Conservation (phyloP, 2,797 vertebrate species). For the Podarcis siculus region DNA sequence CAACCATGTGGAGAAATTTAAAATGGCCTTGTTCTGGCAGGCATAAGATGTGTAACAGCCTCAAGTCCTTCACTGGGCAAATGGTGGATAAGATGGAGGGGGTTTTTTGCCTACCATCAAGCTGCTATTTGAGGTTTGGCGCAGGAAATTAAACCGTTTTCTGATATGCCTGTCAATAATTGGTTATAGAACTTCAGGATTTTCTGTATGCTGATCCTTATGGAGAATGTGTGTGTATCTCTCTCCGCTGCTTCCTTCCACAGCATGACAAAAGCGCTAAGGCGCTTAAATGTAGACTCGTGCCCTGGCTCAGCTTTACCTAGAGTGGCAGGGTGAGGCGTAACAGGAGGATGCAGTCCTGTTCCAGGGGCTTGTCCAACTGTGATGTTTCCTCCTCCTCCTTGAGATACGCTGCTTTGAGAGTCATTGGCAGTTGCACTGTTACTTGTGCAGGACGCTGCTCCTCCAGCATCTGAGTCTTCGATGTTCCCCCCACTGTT, state of each 20-base stretch:
- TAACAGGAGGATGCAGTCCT: slow-evolving; percentile 83
- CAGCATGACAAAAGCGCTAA: background rate
- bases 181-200: background rate
- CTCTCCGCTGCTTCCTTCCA: background rate
- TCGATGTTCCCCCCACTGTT: slow-evolving; percentile 99
- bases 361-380: slow-evolving; percentile 76
- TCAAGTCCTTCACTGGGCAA: background rate
- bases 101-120: background rate
- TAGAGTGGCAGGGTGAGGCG: slow-evolving; percentile 86
- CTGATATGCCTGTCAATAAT: background rate
- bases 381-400: slow-evolving; percentile 74
- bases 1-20: background rate
- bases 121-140: background rate
- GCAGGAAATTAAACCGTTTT: background rate
- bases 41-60: background rate
- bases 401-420: slow-evolving; percentile 87
- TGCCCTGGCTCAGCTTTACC: slow-evolving; percentile 77
- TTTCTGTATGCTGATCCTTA: background rate
- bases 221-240: background rate
- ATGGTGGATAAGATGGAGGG: background rate
- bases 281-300: background rate
- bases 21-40: background rate
- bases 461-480: slow-evolving; percentile 90
- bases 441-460: slow-evolving; percentile 88
- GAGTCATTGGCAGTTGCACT: slow-evolving; percentile 87